Percentiles rank a stretch among this genome's conserved stretches.
Evolutionary conservation across 2,113 vertebrate species (phyloP).

Genomic region (Stegostoma tigrinum): DNA sequence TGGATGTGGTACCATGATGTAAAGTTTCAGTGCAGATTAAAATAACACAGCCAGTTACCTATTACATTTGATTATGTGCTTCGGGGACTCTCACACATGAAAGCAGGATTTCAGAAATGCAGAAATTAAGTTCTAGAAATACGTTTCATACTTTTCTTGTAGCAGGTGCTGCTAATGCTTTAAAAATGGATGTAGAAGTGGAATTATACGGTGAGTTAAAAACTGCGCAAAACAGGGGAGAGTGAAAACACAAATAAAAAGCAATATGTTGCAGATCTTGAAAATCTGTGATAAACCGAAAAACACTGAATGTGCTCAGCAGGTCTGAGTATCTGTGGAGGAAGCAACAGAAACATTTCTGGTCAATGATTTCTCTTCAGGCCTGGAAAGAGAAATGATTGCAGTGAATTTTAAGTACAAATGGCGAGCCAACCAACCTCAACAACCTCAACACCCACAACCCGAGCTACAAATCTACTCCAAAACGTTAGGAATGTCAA

Average conservation of each 20-base stretch:
- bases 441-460: no score
- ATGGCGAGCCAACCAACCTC: no score
- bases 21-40: background rate
- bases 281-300: no score
- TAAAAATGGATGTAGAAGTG: background rate
- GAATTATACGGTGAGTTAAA: background rate
- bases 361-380: no score
- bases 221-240: background rate
- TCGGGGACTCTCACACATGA: background rate
- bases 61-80: background rate
- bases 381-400: no score
- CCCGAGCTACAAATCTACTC: no score
- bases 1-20: background rate
- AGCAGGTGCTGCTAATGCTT: background rate
- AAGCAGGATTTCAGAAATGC: background rate
- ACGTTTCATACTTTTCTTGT: background rate
- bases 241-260: background rate
- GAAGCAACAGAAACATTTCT: no score
- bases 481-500: no score
- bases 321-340: no score
- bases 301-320: no score
- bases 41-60: background rate
- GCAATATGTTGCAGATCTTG: no score
- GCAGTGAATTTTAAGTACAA: no score
- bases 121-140: background rate